Base-by-base conservation (phyloP, 2,113 vertebrate genomes). In the Phycodurus eques region DNA sequence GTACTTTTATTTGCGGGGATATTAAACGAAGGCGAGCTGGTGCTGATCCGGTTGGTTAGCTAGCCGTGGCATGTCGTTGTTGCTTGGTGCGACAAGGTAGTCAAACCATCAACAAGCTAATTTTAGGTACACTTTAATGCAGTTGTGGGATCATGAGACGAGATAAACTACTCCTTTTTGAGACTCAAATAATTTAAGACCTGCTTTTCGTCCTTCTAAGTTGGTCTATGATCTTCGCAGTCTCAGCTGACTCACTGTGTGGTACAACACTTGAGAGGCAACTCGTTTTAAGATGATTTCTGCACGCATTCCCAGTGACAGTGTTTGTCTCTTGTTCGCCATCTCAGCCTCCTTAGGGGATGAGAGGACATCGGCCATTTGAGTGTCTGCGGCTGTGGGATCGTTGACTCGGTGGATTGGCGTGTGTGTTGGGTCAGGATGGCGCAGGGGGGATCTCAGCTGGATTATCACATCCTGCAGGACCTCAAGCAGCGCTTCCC, bases 401-500 rank as follows among this genome's bases (percentile, higher is more conserved):
- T 79, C 89, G 88, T 93, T 98, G 94, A 97, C 88, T 92, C 91
- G 2, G 31, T 33, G 43, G 43, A 22, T 66, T 66, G 64, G n/a
- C 90, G 66, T 69, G 90, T 83, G 86, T 89, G 76, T 56, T 57
- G 67, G 85, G 89, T 94, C 92, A 94, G 94, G 93, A 99, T 99
- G 98, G 98, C 97, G 92, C 96, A 99, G 88, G 93, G 94, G 87
- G 94, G 93, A 86, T 93, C 94, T 76, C 96, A 97, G 82, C 92
- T 97, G 57, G 96, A 99, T 31, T 92, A 94, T 88, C 95, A 98
- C 93, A 92, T 98, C 91, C 94, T 98, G 91, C 96, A 96, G 90
- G 96, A 99, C 90, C 98, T 99, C 83, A 97, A 95, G 82, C 96
- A 98, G 83, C 96, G 95, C 78, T 99, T 99, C 85, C 98, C 98